Evolutionary conservation across 1,140 invertebrate genomes (phyloP), one percentile per base, ranked within the genome.

Genomic region (Drosophila busckii): DNA sequence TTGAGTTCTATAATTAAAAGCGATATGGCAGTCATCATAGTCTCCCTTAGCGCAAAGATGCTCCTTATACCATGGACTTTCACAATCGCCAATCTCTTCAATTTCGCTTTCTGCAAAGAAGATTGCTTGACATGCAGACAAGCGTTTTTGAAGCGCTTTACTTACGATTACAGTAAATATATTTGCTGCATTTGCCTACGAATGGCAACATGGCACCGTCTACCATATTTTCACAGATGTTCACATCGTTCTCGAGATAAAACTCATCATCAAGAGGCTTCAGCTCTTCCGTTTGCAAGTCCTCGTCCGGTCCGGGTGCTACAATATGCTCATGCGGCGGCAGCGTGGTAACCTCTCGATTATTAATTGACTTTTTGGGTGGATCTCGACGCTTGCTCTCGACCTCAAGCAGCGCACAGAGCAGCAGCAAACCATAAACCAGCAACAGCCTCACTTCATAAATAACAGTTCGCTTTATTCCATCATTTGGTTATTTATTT

Each of bases 401-500:
- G 15, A 20, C 10, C 16, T n/a, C n/a, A n/a, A n/a, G n/a, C n/a
- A 37, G 8, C n/a, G 67, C 25, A 4, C 60, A 5, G 5, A 31
- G 9, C 7, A 67, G 26, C 0, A 60, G 2, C 12, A 78, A 31
- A 12, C 29, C 52, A 20, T 8, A 42, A 9, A 38, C 23, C 6
- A 50, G 19, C 5, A 69, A 10, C 17, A 46, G 52, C 48, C 54
- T 76, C 71, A 76, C 71, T 76, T n/a, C n/a, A 32, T 46, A 3
- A 4, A 41, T 22, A n/a, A 0, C 4, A n/a, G 17, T 7, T 5
- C 2, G n/a, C n/a, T n/a, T n/a, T n/a, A n/a, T n/a, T n/a, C 9
- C 1, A n/a, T 3, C 7, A 7, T 2, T 12, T 22, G 7, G 2
- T n/a, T n/a, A n/a, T n/a, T n/a, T n/a, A n/a, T n/a, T n/a, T n/a